phyloP scores from a whole-genome alignment of 2,113 vertebrate genomes.

The Gymnobelideus leadbeateri region DNA sequence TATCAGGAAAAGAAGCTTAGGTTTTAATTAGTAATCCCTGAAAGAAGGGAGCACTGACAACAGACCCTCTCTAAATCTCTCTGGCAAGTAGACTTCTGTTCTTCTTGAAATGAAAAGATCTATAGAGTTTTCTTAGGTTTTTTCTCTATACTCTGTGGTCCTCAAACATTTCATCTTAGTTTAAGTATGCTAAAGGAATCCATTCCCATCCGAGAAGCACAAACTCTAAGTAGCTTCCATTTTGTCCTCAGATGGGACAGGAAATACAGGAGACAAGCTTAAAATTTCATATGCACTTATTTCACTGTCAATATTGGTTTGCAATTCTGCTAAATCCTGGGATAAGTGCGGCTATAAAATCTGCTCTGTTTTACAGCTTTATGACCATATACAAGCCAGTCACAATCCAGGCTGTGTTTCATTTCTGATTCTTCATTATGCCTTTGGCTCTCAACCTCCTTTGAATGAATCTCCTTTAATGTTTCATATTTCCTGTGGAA shows the following conservation, averaged over 20 bases:
- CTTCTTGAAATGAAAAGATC: neutral
- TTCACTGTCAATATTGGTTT: slow-evolving; percentile 3
- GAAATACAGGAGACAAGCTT: neutral
- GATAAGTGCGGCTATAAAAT: neutral
- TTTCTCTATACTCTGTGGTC: neutral
- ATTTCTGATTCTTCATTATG: slow-evolving; percentile 7
- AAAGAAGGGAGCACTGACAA: neutral
- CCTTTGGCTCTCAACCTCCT: neutral
- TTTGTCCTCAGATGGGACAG: neutral
- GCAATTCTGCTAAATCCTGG: slow-evolving; percentile 5
- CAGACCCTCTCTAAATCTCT: neutral
- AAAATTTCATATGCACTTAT: neutral
- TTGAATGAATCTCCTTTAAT: neutral
- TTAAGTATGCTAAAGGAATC: neutral
- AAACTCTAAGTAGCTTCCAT: neutral
- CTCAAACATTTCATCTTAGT: neutral
- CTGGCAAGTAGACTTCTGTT: neutral
- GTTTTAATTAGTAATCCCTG: neutral
- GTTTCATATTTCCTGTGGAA: neutral
- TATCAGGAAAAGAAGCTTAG: neutral
- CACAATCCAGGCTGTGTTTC: neutral
- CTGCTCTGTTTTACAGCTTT: slow-evolving; percentile 2
- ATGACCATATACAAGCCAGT: slow-evolving; percentile 5
- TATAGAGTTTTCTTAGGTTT: neutral
- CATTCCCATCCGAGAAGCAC: neutral